Percentiles rank a stretch among this genome's conserved stretches.
Conservation (phyloP, 2,888 invertebrate species). For the Caenorhabditis afra region DNA sequence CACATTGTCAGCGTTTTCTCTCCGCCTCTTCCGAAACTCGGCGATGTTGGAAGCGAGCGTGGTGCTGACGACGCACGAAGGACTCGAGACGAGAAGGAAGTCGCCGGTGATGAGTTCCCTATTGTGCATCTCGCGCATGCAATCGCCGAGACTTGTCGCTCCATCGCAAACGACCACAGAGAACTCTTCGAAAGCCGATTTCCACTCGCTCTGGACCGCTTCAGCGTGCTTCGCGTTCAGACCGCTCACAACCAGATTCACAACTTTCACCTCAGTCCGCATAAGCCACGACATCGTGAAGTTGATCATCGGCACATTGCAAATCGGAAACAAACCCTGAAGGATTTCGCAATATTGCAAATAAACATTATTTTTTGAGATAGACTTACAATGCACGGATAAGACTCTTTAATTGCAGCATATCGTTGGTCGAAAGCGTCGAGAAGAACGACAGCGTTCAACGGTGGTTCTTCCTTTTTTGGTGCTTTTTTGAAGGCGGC, state of each 20-base stretch:
- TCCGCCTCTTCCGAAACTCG: constrained; percentile 64
- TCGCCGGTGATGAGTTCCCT: constrained; percentile 69
- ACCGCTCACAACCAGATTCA: constrained; percentile 58
- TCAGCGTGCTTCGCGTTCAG: constrained; percentile 40
- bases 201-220: constrained; percentile 56
- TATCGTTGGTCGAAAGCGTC: constrained; percentile 66
- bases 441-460: constrained; percentile 64
- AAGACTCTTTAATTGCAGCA: constrained; percentile 45
- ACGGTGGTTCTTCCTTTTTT: constrained; percentile 53
- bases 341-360: constrained; percentile 16
- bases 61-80: constrained; percentile 66
- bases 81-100: constrained; percentile 73
- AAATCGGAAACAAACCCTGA: constrained; percentile 56
- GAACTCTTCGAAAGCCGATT: constrained; percentile 48
- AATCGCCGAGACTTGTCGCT: constrained; percentile 70
- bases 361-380: too few relatives aligned
- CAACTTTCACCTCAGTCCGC: constrained; percentile 53
- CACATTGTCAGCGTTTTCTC: constrained; percentile 70
- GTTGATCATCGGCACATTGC: constrained; percentile 63
- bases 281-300: constrained; percentile 60
- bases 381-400: constrained; percentile 39
- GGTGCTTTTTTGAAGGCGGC: constrained; percentile 49
- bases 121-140: constrained; percentile 71
- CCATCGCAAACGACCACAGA: constrained; percentile 48
- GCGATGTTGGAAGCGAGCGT: constrained; percentile 63